Evolutionary conservation across 2,797 vertebrate genomes (phyloP).

Genomic region (Trachops cirrhosus): DNA sequence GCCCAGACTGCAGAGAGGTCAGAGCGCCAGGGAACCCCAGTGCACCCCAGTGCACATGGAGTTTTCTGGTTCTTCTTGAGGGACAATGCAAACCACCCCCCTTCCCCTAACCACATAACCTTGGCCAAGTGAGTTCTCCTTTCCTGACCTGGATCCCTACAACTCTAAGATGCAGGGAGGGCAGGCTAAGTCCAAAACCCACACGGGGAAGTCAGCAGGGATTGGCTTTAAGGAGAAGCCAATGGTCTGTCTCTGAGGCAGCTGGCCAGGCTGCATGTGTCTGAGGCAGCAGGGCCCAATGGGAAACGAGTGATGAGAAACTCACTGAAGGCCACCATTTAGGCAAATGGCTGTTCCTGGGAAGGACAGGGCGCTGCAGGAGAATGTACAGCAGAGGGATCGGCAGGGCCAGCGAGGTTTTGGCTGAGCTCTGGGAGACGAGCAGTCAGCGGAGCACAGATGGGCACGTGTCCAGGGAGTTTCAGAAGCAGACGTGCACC

Average conservation of each 20-base stretch:
- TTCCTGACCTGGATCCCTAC: background rate
- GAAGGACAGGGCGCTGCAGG: rapidly evolving
- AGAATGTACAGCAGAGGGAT: background rate
- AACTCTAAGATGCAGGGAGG: background rate
- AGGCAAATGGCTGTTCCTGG: background rate
- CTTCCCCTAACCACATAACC: background rate
- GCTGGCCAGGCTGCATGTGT: background rate
- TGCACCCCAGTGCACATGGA: rapidly evolving
- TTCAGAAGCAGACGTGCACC: background rate
- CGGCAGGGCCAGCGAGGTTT: background rate
- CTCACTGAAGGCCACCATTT: background rate
- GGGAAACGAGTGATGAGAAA: no score
- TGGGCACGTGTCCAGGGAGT: no score
- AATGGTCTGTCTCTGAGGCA: background rate
- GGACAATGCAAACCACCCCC: rapidly evolving
- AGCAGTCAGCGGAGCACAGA: background rate
- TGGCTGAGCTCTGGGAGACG: background rate
- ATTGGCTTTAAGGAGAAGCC: background rate
- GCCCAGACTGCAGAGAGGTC: rapidly evolving
- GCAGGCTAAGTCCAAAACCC: background rate
- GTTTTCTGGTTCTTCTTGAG: background rate
- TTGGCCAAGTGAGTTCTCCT: background rate
- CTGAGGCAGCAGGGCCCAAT: background rate
- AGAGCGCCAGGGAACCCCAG: rapidly evolving
- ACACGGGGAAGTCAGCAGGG: rapidly evolving